These are phyloP conservation scores for Heliconius erato DNA, from an alignment of 2,888 invertebrate species.

Conservation along the genomic window DNA sequence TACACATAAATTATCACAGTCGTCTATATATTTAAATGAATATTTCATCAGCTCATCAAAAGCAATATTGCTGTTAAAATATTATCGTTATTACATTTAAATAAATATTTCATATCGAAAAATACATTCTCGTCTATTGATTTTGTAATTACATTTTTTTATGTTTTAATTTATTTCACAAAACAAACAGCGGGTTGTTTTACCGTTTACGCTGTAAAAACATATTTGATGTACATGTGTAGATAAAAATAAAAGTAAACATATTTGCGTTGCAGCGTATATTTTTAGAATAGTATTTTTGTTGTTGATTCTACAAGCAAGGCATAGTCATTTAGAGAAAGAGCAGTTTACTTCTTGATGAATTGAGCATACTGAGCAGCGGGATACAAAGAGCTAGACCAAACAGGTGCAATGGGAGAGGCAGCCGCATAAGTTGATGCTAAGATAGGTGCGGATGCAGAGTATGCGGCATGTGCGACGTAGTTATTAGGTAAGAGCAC, in stretches of 20 bases:
- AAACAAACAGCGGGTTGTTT: too few relatives aligned
- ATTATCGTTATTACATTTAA: too few relatives aligned
- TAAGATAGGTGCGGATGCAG: conserved; percentile 51
- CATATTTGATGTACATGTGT: too few relatives aligned
- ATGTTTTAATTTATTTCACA: too few relatives aligned
- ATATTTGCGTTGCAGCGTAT: neutral
- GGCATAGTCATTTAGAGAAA: conserved; percentile 11
- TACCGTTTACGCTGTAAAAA: too few relatives aligned
- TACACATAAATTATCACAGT: too few relatives aligned
- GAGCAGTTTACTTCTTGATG: conserved; percentile 54
- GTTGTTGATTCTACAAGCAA: neutral
- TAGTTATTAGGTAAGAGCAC: conserved; percentile 50
- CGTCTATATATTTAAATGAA: too few relatives aligned
- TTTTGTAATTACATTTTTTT: too few relatives aligned
- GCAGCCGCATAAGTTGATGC: conserved; percentile 60
- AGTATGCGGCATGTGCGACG: conserved; percentile 62
- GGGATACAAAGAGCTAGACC: conserved; percentile 54
- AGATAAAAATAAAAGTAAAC: neutral
- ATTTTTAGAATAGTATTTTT: neutral
- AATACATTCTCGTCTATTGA: too few relatives aligned
- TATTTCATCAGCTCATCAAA: too few relatives aligned
- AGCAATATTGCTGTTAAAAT: too few relatives aligned
- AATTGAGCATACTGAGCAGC: conserved; percentile 51
- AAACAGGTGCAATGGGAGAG: conserved; percentile 54
- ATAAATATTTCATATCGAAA: too few relatives aligned